Base-by-base conservation (phyloP, 2,888 invertebrate genomes). In the Synergus umbraculus region DNA sequence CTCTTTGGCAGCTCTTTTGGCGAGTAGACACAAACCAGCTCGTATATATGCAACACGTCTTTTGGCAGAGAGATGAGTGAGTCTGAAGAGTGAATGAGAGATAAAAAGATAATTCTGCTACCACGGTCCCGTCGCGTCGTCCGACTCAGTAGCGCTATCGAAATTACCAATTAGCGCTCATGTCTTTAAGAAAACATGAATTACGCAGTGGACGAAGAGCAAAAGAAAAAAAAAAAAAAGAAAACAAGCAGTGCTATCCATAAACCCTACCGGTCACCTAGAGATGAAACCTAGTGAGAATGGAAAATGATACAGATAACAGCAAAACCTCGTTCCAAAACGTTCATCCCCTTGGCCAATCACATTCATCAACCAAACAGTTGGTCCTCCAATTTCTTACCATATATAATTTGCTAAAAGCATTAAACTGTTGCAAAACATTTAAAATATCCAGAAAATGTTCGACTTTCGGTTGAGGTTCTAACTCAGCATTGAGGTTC, bases 121-220 rank as follows among this genome's bases (percentile, higher is more conserved):
- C 85, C 87, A 87, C 84, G 88, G 88, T 90, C 90, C 91, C 91
- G 88, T 91, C 88, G 89, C 91, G 88, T 91, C 88, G 89, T 90
- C 90, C 89, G 91, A 89, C 90, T 91, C 91, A 88, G 89, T 90
- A 88, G 88, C 89, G 89, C 87, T 87, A 87, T 87, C 73, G 54
- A 73, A 73, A 54, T 73, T 73, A 49, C 29, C 22, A 73, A 73
- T 73, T 73, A 73, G 73, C 73, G 73, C 41, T 73, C 18, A 73
- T 54, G 49, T 73, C 54, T 43, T 66, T 41, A 10, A 58, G 18
- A 37, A 77, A 76, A 65, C 67, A 46, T 76, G 44, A 60, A 66
- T 65, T 76, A 83, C 83, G 77, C 80, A 80, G 79, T 77, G 76
- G 41, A 76, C 78, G 63, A 67, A 63, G 73, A 67, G 76, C 29